A percentile compares a stretch with the other conserved stretches of the same genome.
These are phyloP conservation scores for Holacanthella duospinosa DNA, from an alignment of 2,888 invertebrate species.

Conservation along the genomic window DNA sequence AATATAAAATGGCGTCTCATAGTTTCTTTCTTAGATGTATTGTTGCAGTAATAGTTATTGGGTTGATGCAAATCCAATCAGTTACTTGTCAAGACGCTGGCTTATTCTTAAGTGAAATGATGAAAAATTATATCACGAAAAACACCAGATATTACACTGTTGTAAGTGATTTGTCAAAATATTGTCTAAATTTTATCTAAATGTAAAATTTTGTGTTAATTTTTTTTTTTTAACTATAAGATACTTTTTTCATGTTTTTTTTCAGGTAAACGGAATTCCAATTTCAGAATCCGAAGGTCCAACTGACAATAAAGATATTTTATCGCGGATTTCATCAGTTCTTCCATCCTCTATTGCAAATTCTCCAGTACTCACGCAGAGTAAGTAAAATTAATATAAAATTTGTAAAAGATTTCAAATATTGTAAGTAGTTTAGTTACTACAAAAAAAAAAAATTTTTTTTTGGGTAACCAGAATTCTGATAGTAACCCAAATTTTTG, in stretches of 20 bases:
- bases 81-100: not conserved
- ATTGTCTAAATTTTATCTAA: too few species aligned
- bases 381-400: not conserved
- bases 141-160: constrained; percentile 9
- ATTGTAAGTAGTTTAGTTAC: too few species aligned
- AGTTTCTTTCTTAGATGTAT: too few species aligned
- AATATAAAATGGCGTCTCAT: too few species aligned
- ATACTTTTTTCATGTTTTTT: not conserved
- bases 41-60: too few species aligned
- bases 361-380: not conserved
- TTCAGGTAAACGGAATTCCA: not conserved
- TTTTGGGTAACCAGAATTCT: too few species aligned
- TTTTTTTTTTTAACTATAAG: not conserved
- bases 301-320: not conserved
- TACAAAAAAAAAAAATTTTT: too few species aligned
- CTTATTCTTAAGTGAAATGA: not conserved
- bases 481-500: too few species aligned
- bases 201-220: not conserved
- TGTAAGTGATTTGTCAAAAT: constrained; percentile 4
- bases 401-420: not conserved
- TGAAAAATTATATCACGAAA: constrained; percentile 7
- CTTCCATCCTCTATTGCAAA: constrained; percentile 1
- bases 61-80: too few species aligned
- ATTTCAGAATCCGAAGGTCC: not conserved
- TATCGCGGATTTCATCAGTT: not conserved